Percentiles rank a stretch among this genome's conserved stretches.
phyloP scores from a whole-genome alignment of 2,797 vertebrate species.

The Simalia tracyae region DNA sequence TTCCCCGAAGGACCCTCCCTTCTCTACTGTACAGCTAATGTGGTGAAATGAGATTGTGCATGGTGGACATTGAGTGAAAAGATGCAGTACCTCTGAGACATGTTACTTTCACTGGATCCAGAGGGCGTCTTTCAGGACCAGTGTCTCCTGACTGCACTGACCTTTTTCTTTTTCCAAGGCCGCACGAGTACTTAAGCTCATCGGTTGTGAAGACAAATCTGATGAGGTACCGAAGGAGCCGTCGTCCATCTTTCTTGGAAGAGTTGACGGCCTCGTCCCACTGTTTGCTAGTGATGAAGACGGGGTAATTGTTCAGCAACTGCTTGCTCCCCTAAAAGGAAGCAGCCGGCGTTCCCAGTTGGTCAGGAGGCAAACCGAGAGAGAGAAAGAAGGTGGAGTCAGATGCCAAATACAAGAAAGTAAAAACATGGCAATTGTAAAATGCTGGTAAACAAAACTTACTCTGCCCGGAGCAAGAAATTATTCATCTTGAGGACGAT shows the following conservation, averaged over 20 bases:
- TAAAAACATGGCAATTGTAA: constrained; percentile 32
- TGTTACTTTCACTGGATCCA: constrained; percentile 99
- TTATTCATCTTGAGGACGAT: constrained; percentile 65
- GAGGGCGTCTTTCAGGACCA: constrained; percentile 94
- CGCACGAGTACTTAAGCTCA: constrained; percentile 99
- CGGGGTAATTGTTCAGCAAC: constrained; percentile 96
- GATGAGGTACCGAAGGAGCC: constrained; percentile 97
- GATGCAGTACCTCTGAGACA: constrained; percentile 97
- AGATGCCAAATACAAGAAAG: constrained; percentile 51
- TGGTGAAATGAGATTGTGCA: constrained; percentile 80
- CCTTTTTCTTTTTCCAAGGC: constrained; percentile 98
- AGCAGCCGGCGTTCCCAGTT: constrained; percentile 60
- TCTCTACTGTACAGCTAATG: constrained; percentile 68
- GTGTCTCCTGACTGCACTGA: constrained; percentile 96
- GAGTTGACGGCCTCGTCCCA: constrained; percentile 99
- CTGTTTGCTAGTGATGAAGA: constrained; percentile 98
- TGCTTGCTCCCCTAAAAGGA: constrained; percentile 93
- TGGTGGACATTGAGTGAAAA: constrained; percentile 78
- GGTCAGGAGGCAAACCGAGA: constrained; percentile 37
- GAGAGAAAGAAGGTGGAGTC: constrained; percentile 31
- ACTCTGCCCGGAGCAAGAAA: constrained; percentile 48
- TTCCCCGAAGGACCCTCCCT: constrained; percentile 16
- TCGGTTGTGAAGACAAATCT: constrained; percentile 98
- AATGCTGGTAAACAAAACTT: constrained; percentile 54
- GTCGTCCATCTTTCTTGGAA: constrained; percentile 95